A percentile compares a stretch with the other conserved stretches of the same genome.
These are phyloP conservation scores for Sinocyclocheilus rhinocerous DNA, from an alignment of 2,113 vertebrate genomes.

Conservation along the genomic window DNA sequence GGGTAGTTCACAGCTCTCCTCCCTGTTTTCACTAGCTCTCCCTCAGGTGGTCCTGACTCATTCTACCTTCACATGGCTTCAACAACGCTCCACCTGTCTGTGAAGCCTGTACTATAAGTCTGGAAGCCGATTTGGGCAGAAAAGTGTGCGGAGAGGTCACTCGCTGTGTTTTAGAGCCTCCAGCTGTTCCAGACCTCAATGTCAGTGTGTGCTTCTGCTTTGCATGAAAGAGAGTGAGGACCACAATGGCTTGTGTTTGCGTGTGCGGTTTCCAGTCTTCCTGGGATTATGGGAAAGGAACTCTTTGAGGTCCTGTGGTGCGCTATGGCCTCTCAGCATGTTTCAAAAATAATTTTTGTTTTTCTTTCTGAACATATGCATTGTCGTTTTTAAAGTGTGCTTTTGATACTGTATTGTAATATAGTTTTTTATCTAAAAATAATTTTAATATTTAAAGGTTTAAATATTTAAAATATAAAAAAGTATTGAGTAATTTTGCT, in stretches of 20 bases:
- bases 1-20: conserved; percentile 17
- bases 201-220: conserved; percentile 1
- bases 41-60: conserved; percentile 34
- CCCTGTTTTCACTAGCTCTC: conserved; percentile 16
- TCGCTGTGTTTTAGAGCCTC: not conserved
- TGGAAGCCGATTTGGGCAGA: not conserved
- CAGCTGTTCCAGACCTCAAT: not conserved
- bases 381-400: not conserved
- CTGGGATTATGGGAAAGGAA: not conserved
- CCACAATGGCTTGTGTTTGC: not conserved
- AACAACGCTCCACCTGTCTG: conserved; percentile 50
- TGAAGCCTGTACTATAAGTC: conserved; percentile 37
- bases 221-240: not conserved
- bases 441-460: not conserved
- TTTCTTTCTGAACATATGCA: not conserved
- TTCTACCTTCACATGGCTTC: conserved; percentile 39
- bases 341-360: not conserved
- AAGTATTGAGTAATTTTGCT: too few relatives aligned
- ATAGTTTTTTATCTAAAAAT: not conserved
- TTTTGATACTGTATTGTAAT: not conserved
- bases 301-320: not conserved
- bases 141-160: not conserved
- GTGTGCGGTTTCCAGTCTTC: not conserved
- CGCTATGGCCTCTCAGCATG: not conserved
- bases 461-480: too few relatives aligned